A percentile compares a stretch with the other conserved stretches of the same genome.
Conservation (phyloP, 2,888 invertebrate species). For the Cantharis lateralis region DNA sequence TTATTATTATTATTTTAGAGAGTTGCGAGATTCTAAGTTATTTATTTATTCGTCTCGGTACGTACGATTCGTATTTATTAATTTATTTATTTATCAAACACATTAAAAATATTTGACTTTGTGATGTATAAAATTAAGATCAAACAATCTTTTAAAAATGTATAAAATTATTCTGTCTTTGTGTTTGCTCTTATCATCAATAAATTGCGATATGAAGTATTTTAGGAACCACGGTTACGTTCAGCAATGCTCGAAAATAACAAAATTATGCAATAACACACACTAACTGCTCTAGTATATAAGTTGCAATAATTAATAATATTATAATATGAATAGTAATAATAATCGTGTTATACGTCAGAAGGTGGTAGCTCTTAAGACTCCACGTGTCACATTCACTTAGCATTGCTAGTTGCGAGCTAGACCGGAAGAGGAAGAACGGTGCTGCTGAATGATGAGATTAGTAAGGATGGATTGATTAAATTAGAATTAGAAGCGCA, state of each 20-base stretch:
- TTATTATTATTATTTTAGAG: background rate
- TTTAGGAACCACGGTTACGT: slow-evolving; percentile 56
- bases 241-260: slow-evolving; percentile 48
- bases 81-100: background rate
- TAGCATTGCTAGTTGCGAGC: slow-evolving; percentile 53
- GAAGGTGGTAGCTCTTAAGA: slow-evolving; percentile 47
- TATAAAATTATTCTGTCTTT: slow-evolving; percentile 18
- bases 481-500: slow-evolving; percentile 13
- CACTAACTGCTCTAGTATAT: slow-evolving; percentile 53
- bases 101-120: slow-evolving; percentile 33
- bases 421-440: slow-evolving; percentile 31
- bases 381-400: slow-evolving; percentile 56
- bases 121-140: slow-evolving; percentile 37
- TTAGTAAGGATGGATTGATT: slow-evolving; percentile 15
- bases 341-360: slow-evolving; percentile 59
- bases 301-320: slow-evolving; percentile 48
- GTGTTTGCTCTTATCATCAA: slow-evolving; percentile 21
- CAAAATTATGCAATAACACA: slow-evolving; percentile 48
- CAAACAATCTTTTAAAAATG: slow-evolving; percentile 40
- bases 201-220: slow-evolving; percentile 56
- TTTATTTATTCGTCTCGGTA: background rate
- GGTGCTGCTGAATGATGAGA: slow-evolving; percentile 27
- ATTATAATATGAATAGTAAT: slow-evolving; percentile 58
- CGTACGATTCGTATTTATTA: background rate
- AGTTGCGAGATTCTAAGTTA: background rate